Evolutionary conservation across 2,888 invertebrate genomes (phyloP).

Genomic region (Dasypogon diadema): DNA sequence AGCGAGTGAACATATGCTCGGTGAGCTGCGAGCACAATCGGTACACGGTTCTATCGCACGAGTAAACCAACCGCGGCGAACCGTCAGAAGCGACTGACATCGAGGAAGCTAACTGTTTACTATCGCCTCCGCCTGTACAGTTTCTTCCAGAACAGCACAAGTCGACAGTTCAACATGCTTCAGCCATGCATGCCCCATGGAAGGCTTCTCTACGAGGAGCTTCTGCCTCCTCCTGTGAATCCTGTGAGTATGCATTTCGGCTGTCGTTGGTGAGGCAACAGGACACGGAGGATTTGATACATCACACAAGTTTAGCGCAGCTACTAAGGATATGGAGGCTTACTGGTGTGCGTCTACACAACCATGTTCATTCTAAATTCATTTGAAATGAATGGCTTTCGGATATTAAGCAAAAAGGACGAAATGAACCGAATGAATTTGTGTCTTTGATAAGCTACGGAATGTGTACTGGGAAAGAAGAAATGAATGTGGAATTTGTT

Average conservation of each 20-base stretch:
- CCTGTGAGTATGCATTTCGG: not conserved
- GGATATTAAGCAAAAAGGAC: no score
- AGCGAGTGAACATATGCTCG: not conserved
- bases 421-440: not conserved
- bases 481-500: not conserved
- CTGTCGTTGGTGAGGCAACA: constrained; percentile 19
- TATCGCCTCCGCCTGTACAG: constrained; percentile 23
- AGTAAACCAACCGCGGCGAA: constrained; percentile 34
- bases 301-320: not conserved
- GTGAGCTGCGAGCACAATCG: not conserved
- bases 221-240: not conserved
- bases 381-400: not conserved
- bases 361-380: not conserved
- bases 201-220: not conserved
- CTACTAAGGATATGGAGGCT: not conserved
- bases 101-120: constrained; percentile 41
- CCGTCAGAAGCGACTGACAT: constrained; percentile 39
- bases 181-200: not conserved
- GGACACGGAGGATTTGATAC: constrained; percentile 9
- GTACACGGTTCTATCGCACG: not conserved
- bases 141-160: constrained; percentile 8
- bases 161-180: constrained; percentile 45
- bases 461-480: not conserved
- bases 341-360: not conserved
- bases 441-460: not conserved